Percentiles rank a stretch among this genome's conserved stretches.
Conservation (phyloP, 2,888 invertebrate species). For the Trypoxylon attenuatum region DNA sequence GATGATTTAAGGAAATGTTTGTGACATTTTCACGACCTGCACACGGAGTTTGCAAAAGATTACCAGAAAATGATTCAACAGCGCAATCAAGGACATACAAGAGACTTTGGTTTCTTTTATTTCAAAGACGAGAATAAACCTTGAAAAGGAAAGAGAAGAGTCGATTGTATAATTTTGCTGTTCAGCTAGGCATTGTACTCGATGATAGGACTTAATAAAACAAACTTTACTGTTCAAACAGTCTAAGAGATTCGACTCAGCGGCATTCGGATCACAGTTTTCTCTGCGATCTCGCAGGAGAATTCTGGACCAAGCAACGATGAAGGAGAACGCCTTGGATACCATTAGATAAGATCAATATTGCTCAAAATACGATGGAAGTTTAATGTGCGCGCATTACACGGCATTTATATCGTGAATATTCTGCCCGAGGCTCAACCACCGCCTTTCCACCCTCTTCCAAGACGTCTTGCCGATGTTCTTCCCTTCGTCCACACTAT, state of each 20-base stretch:
- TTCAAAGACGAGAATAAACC: too few relatives aligned
- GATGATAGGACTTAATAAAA: constrained; percentile 72
- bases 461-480: constrained; percentile 31
- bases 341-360: constrained; percentile 73
- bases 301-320: constrained; percentile 54
- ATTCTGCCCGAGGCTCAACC: constrained; percentile 58
- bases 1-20: too few relatives aligned
- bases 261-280: constrained; percentile 70
- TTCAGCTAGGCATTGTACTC: constrained; percentile 57
- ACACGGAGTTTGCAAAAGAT: too few relatives aligned
- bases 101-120: too few relatives aligned
- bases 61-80: too few relatives aligned
- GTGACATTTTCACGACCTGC: too few relatives aligned
- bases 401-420: constrained; percentile 57
- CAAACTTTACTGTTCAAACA: constrained; percentile 71
- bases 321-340: constrained; percentile 57
- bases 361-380: constrained; percentile 68
- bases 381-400: constrained; percentile 60
- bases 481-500: constrained; percentile 18
- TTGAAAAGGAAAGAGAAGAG: constrained; percentile 10
- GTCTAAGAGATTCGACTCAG: constrained; percentile 58
- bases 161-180: constrained; percentile 39
- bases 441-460: constrained; percentile 47
- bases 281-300: constrained; percentile 41
- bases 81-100: too few relatives aligned